Percentiles rank a stretch among this genome's conserved stretches.
These are phyloP conservation scores for Sycophaga agraensis DNA, from an alignment of 1,140 invertebrate genomes.

Conservation along the genomic window DNA sequence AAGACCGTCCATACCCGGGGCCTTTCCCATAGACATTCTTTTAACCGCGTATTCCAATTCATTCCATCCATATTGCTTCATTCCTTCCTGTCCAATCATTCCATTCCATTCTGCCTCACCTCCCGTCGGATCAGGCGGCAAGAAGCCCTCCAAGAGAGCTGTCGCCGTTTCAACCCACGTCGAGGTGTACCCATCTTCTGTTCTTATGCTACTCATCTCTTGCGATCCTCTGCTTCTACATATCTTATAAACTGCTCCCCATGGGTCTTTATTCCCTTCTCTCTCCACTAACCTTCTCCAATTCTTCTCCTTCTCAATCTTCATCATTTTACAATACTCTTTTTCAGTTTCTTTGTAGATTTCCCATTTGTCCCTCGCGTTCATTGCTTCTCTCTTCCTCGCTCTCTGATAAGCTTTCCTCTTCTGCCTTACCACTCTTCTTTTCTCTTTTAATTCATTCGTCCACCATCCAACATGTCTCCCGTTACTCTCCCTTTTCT, in stretches of 20 bases:
- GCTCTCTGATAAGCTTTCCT: not conserved
- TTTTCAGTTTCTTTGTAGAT: no score
- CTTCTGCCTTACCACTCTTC: not conserved
- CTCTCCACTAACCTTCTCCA: not conserved
- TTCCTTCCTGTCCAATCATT: not conserved
- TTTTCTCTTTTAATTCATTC: not conserved
- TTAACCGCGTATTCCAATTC: no score
- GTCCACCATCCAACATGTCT: not conserved
- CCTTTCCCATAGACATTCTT: constrained; percentile 31
- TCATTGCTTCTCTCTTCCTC: not conserved
- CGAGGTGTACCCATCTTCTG: not conserved
- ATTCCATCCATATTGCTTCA: not conserved
- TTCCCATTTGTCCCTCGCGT: no score
- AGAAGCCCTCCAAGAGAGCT: not conserved
- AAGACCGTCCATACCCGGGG: constrained; percentile 37
- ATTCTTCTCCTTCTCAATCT: not conserved
- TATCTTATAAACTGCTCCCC: not conserved
- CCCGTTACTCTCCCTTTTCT: not conserved
- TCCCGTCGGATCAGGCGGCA: not conserved
- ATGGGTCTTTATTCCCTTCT: not conserved
- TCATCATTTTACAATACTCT: not conserved
- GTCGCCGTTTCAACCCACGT: not conserved
- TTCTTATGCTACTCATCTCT: not conserved
- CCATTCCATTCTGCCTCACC: not conserved
- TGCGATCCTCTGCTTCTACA: not conserved